These are phyloP conservation scores for Tetraneura akinire DNA, from an alignment of 1,140 invertebrate species.

Conservation along the genomic window DNA sequence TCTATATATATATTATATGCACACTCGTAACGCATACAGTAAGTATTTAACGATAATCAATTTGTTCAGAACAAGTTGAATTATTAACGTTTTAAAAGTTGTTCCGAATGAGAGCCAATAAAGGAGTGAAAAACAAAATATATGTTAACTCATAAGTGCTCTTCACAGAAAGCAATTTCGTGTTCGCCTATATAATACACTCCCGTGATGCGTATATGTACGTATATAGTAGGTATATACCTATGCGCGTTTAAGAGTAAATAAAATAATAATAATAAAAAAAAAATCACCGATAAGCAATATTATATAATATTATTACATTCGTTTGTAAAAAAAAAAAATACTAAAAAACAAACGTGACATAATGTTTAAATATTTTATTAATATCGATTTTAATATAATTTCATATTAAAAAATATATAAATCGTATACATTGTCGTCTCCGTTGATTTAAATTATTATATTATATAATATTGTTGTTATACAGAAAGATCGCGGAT, in stretches of 20 bases:
- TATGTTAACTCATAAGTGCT: not conserved
- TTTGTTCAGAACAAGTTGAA: not conserved
- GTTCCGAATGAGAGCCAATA: not conserved
- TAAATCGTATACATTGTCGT: no score
- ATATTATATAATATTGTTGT: no score
- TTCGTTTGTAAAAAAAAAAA: not conserved
- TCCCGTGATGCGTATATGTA: not conserved
- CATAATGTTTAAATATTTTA: not conserved
- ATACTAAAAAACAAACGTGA: not conserved
- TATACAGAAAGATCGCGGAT: no score
- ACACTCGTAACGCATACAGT: no score
- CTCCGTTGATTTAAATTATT: no score
- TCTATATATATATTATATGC: no score
- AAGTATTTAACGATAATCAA: slow-evolving; percentile 19
- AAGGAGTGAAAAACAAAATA: slow-evolving; percentile 7
- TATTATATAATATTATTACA: not conserved
- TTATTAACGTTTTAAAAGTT: slow-evolving; percentile 20
- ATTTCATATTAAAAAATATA: no score
- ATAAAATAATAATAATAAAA: no score
- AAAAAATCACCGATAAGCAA: not conserved
- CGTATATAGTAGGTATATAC: no score
- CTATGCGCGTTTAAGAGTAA: not conserved
- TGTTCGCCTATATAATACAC: not conserved
- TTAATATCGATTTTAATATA: no score
- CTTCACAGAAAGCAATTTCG: slow-evolving; percentile 10